phyloP scores from a whole-genome alignment of 2,113 vertebrate species.

The Spea multiplicata region DNA sequence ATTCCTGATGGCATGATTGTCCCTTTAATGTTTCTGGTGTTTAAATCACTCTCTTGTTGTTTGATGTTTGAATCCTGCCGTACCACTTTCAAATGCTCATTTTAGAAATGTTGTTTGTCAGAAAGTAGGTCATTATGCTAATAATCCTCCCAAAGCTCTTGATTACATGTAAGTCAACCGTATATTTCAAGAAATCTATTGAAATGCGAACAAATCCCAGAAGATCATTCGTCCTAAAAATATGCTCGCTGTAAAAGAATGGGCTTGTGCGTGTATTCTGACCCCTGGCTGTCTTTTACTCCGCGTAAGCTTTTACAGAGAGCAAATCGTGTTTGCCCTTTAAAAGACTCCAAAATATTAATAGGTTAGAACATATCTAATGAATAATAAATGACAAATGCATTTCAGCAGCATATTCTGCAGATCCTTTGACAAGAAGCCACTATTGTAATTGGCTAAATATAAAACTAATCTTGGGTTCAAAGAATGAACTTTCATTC shows the following conservation, averaged over 20 bases:
- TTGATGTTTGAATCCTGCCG: neutral
- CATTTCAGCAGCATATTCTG: neutral
- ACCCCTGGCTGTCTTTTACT: neutral
- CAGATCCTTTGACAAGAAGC: neutral
- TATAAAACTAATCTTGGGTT: too few relatives aligned
- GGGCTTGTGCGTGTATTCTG: neutral
- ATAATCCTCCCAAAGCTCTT: neutral
- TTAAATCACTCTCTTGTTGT: neutral
- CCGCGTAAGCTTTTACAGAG: neutral
- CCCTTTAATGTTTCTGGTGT: neutral
- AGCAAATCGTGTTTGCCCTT: neutral
- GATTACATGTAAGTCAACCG: neutral
- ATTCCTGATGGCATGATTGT: neutral
- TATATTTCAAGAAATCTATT: slow-evolving; percentile 1
- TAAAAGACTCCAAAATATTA: neutral
- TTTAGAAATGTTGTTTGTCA: neutral
- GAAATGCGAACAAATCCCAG: neutral
- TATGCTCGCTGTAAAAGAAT: neutral
- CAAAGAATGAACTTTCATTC: too few relatives aligned
- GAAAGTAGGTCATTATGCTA: slow-evolving; percentile 16
- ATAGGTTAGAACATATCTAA: slow-evolving; percentile 3
- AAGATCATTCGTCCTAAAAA: neutral
- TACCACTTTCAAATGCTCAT: neutral
- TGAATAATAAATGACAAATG: slow-evolving; percentile 10
- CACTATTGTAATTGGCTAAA: too few relatives aligned